Evolutionary conservation across 92 coral and sea anemone genomes (phyloP), one percentile per base, ranked within the genome.

Genomic region (Pocillopora meandrina): DNA sequence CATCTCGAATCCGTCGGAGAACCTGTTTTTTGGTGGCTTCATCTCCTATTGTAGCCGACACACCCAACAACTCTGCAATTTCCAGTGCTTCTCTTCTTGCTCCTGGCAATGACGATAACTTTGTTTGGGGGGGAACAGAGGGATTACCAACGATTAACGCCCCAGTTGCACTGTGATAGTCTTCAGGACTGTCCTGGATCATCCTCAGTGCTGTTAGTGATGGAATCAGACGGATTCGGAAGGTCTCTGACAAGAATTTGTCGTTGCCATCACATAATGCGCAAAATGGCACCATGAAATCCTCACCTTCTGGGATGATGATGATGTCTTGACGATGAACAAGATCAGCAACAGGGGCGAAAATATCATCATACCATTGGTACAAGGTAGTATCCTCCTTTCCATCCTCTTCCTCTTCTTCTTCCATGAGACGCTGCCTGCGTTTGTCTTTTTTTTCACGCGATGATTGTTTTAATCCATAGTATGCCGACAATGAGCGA

Each of bases 111-210:
- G 58, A 16, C 1, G 35, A 11, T 1, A 80, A 11, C 74, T 67
- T 16, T 21, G 69, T 52, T 42, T 42, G 52, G 35, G 13, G 55
- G 13, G 65, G 76, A 23, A 80, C 77, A 11, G n/a, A 47, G 19
- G 84, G 84, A 56, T 80, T 76, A 49, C 84, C 84, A 3, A 80
- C 84, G 33, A 80, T 68, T 21, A 80, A 18, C 21, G 84, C 84
- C 20, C 77, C 84, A 34, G 66, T 68, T 36, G 52, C 26, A 17
- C 75, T 18, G 75, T 80, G 84, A 68, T 68, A 68, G n/a, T 69
- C 77, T 36, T 13, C 61, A 3, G 84, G 84, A 66, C 61, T 42
- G 31, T 65, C 75, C 15, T 36, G 61, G 60, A 68, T 80, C 35
- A 65, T 60, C 56, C 47, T 80, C 9, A 80, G 49, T 47, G 75